phyloP scores from a whole-genome alignment of 1,140 invertebrate species.

The Drosophila sulfurigaster region DNA sequence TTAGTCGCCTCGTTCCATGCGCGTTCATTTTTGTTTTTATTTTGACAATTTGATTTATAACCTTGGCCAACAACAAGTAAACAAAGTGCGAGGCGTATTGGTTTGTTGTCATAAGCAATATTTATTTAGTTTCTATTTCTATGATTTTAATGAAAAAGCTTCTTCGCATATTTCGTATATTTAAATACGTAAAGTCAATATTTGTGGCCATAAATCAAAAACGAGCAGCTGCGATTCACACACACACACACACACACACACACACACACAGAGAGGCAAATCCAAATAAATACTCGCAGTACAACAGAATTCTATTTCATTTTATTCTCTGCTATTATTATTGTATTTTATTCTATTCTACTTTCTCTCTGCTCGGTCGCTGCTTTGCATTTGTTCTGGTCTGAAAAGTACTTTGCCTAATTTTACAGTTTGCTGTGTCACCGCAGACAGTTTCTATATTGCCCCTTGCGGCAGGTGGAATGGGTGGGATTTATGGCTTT shows the following conservation, averaged over 20 bases:
- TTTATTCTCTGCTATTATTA: conserved; percentile 14
- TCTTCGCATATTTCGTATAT: conserved; percentile 49
- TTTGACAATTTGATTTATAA: conserved; percentile 53
- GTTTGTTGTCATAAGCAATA: conserved; percentile 47
- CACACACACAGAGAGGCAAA: conserved; percentile 23
- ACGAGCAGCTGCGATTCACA: conserved; percentile 41
- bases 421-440: conserved; percentile 25
- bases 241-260: background rate
- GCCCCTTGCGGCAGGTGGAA: background rate
- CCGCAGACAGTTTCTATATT: conserved; percentile 14
- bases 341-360: conserved; percentile 14
- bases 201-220: conserved; percentile 53
- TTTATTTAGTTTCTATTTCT: conserved; percentile 60
- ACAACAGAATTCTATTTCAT: conserved; percentile 11
- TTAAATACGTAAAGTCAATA: conserved; percentile 52
- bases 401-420: conserved; percentile 24
- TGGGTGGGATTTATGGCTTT: conserved; percentile 6
- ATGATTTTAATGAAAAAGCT: conserved; percentile 57
- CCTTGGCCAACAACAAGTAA: conserved; percentile 49
- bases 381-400: background rate
- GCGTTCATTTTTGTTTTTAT: conserved; percentile 8
- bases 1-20: background rate
- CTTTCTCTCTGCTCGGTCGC: background rate
- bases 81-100: conserved; percentile 42
- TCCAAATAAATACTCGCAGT: conserved; percentile 18